These are phyloP conservation scores for Zeus faber DNA, from an alignment of 2,113 vertebrate genomes.

Conservation along the genomic window DNA sequence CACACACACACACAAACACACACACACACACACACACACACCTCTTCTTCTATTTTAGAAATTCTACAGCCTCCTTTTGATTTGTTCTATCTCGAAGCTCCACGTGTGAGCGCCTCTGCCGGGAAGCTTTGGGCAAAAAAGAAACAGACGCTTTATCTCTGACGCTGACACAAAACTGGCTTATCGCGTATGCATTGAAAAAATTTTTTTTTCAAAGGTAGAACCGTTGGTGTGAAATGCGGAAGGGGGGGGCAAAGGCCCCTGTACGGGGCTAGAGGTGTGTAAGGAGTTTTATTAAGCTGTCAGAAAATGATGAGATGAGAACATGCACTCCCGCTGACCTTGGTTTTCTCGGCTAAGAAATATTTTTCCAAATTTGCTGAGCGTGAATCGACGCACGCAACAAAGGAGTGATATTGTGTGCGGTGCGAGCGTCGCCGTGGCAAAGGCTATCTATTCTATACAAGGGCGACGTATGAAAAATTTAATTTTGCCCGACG, in stretches of 20 bases:
- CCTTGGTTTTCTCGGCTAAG: no score
- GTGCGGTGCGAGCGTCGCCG: no score
- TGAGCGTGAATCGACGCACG: no score
- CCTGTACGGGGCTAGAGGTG: slow-evolving; percentile 26
- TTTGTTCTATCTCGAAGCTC: slow-evolving; percentile 28
- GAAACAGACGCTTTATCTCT: slow-evolving; percentile 39
- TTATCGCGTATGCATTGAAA: slow-evolving; percentile 56
- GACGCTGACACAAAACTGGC: slow-evolving; percentile 22
- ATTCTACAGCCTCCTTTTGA: slow-evolving; percentile 24
- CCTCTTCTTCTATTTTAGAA: no score
- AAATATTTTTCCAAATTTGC: no score
- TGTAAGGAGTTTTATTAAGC: slow-evolving; percentile 53
- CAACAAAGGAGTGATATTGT: no score
- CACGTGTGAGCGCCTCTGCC: slow-evolving; percentile 37
- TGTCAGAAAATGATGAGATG: slow-evolving; percentile 50
- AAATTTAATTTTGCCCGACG: no score
- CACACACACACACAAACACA: slow-evolving; percentile 2
- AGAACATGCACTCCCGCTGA: slow-evolving; percentile 25
- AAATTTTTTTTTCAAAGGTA: no score
- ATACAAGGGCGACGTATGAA: no score
- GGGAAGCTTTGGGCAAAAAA: slow-evolving; percentile 27
- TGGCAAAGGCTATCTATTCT: no score
- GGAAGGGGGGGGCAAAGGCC: slow-evolving; percentile 30
- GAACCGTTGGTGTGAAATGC: slow-evolving; percentile 37
- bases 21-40: slow-evolving; percentile 8